Percentiles rank a stretch among this genome's conserved stretches.
Conservation (phyloP, 2,888 invertebrate species). For the Ectropis crepuscularia region DNA sequence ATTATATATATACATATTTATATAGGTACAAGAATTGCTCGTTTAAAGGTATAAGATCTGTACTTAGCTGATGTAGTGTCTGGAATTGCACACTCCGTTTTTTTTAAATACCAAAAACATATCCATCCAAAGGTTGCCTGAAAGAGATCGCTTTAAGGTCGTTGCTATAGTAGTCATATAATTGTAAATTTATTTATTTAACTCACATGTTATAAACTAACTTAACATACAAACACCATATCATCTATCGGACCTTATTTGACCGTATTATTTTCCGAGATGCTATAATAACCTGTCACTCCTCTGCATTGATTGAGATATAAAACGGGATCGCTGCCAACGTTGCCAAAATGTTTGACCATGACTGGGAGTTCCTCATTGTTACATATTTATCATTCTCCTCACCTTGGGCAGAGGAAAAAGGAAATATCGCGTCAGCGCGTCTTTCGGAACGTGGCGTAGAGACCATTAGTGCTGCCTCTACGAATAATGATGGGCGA, state of each 20-base stretch:
- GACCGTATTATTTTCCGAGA: not conserved
- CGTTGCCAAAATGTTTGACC: slow-evolving; percentile 27
- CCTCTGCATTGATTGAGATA: slow-evolving; percentile 23
- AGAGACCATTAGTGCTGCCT: slow-evolving; percentile 22
- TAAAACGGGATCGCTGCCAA: slow-evolving; percentile 23
- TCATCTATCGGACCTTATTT: not conserved
- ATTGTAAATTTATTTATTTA: no score
- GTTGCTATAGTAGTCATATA: no score
- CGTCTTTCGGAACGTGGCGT: slow-evolving; percentile 9
- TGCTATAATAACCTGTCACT: slow-evolving; percentile 21
- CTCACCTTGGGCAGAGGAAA: slow-evolving; percentile 30
- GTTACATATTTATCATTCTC: slow-evolving; percentile 41
- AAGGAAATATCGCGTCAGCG: slow-evolving; percentile 33
- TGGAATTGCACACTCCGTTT: no score
- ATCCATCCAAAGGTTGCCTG: no score
- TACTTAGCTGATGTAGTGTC: no score
- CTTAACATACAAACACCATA: no score
- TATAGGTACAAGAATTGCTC: no score
- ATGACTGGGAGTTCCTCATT: slow-evolving; percentile 32
- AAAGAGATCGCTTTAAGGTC: no score
- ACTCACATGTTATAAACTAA: no score
- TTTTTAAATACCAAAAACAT: no score
- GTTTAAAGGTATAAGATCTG: no score
- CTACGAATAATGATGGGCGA: slow-evolving; percentile 15
- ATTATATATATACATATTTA: no score